These are phyloP conservation scores for Schizothorax lantsangensis DNA, from an alignment of 2,797 vertebrate genomes.

Conservation along the genomic window DNA sequence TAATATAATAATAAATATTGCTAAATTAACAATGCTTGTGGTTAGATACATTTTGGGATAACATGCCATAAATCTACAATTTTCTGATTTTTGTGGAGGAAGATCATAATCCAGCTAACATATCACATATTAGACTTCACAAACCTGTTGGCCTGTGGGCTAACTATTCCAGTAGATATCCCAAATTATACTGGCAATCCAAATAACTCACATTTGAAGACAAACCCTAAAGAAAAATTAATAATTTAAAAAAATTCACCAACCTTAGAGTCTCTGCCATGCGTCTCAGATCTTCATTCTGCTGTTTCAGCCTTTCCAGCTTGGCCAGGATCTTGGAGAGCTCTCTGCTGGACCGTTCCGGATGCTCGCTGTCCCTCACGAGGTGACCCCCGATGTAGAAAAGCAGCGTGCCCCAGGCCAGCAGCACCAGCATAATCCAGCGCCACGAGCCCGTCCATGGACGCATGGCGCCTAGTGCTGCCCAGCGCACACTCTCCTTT, in stretches of 20 bases:
- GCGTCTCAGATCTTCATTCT: conserved; percentile 96
- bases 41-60: not conserved
- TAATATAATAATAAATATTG: not conserved
- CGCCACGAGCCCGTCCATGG: conserved; percentile 99
- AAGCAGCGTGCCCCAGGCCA: conserved; percentile 97
- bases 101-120: not conserved
- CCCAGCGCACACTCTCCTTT: conserved; percentile 38
- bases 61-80: not conserved
- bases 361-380: conserved; percentile 95
- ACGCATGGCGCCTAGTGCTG: conserved; percentile 84
- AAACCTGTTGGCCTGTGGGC: not conserved
- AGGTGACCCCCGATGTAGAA: conserved; percentile 98
- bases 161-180: not conserved
- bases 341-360: conserved; percentile 95
- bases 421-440: conserved; percentile 99
- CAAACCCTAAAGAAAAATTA: not conserved
- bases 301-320: conserved; percentile 95
- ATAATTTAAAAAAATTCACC: not conserved
- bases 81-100: not conserved
- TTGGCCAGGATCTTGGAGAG: conserved; percentile 97
- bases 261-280: conserved; percentile 99
- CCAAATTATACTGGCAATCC: not conserved
- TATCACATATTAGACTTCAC: not conserved
- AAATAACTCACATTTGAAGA: not conserved
- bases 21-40: not conserved